Percentiles rank a stretch among this genome's conserved stretches.
phyloP scores from a whole-genome alignment of 2,888 invertebrate genomes.

The Erebia ligea region DNA sequence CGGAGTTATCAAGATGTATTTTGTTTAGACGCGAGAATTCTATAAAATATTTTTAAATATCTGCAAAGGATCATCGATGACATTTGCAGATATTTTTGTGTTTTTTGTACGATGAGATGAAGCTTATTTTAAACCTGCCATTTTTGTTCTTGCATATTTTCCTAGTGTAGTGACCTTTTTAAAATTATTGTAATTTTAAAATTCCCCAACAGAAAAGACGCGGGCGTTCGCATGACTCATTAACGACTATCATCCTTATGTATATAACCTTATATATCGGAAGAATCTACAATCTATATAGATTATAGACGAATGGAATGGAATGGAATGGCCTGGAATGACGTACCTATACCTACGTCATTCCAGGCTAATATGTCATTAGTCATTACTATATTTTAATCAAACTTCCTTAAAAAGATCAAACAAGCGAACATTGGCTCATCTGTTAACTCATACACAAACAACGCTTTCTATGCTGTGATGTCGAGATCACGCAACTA shows the following conservation, averaged over 20 bases:
- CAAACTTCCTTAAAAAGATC: not conserved
- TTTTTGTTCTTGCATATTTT: not conserved
- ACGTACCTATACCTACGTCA: too few species aligned
- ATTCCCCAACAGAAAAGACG: too few species aligned
- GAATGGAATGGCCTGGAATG: too few species aligned
- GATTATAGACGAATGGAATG: too few species aligned
- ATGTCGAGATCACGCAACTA: conserved; percentile 16
- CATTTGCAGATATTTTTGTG: conserved; percentile 3
- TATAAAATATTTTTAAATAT: conserved; percentile 16
- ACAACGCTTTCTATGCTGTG: conserved; percentile 14
- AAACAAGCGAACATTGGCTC: not conserved
- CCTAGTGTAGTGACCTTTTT: too few species aligned
- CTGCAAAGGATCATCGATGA: not conserved
- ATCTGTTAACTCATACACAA: conserved; percentile 19
- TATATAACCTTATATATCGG: too few species aligned
- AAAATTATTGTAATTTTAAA: too few species aligned
- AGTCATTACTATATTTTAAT: not conserved
- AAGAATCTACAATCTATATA: not conserved
- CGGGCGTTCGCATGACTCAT: not conserved
- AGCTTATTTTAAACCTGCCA: too few species aligned
- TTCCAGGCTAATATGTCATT: not conserved
- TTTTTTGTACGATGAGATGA: too few species aligned
- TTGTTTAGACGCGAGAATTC: conserved; percentile 14
- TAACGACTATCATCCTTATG: not conserved
- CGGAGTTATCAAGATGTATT: conserved; percentile 10